Evolutionary conservation across 2,888 invertebrate species (phyloP), one percentile per base, ranked within the genome.

Genomic region (Apotomis capreana): DNA sequence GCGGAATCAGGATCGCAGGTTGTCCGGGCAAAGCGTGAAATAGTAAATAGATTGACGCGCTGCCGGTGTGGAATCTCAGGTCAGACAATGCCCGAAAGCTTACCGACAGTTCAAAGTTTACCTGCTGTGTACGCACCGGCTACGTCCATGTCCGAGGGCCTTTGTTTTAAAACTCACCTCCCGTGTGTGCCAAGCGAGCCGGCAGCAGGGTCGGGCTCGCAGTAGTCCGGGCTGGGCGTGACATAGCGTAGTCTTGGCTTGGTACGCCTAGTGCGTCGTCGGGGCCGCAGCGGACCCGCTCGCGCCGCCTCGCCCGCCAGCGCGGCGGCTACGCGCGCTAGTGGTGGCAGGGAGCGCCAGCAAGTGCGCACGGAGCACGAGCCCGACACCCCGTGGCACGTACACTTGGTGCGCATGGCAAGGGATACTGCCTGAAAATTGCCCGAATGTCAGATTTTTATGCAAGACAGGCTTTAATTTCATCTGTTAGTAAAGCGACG

Each of bases 381-480:
- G 0, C 97, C 97, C 12, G 97, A 97, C 70, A 97, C 96, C 52
- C 97, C 97, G 89, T 97, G 97, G 81, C 97, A 97, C 83, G 97
- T 97, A 93, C 97, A 97, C 83, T 96, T 92, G 6, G 92, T 92
- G 49, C 92, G 91, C 92, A 92, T 92, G 94, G 80, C 89, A 57
- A 80, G 78, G 0, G 91, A 90, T 74, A 96, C 95, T 71, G 95
- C 94, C 96, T 96, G 83, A 37, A 58, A 36, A 60, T 54, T 52
- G 15, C 59, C 51, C 40, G n/a, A 3, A 4, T 10, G 12, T 37
- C 12, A 12, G 37, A 12, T 58, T 12, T 5, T 15, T 37, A 5
- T 10, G n/a, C n/a, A 40, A 37, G 13, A 13, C 26, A 26, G 26
- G 26, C 26, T 26, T 26, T 26, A 26, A 26, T 26, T 26, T 26